phyloP scores from a whole-genome alignment of 1,140 invertebrate genomes.

The Drosophila pectinifera region DNA sequence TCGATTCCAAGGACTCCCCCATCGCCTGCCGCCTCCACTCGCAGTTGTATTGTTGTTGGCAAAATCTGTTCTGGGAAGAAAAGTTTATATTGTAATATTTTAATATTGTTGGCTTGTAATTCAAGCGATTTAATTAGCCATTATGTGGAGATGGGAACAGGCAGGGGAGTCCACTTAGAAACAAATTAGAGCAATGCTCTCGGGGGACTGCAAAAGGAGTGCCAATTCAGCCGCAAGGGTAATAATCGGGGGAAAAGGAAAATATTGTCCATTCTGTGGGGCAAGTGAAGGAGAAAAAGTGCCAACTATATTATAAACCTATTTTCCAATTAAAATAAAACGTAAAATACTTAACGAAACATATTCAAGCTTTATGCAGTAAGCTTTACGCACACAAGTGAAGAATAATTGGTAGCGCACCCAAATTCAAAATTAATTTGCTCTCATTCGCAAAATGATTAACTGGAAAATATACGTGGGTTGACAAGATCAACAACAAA shows the following conservation, averaged over 20 bases:
- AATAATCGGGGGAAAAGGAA: conserved; percentile 4
- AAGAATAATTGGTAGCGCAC: too few relatives aligned
- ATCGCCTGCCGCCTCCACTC: not conserved
- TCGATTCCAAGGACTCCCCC: conserved; percentile 41
- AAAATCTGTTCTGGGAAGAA: conserved; percentile 64
- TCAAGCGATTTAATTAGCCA: conserved; percentile 81
- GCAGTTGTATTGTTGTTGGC: conserved; percentile 31
- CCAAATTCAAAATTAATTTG: too few relatives aligned
- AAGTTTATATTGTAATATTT: conserved; percentile 82
- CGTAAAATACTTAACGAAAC: too few relatives aligned
- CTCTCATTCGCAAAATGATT: too few relatives aligned
- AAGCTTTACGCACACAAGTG: too few relatives aligned
- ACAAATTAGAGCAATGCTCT: conserved; percentile 73
- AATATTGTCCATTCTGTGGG: conserved; percentile 27
- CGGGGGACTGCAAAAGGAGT: conserved; percentile 1
- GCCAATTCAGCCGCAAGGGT: conserved; percentile 17
- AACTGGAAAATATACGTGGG: too few relatives aligned
- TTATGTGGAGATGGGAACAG: conserved; percentile 44
- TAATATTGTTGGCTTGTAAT: conserved; percentile 81
- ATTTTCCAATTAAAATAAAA: too few relatives aligned
- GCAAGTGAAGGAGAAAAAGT: not conserved
- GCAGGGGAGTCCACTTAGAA: conserved; percentile 62
- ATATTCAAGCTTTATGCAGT: too few relatives aligned
- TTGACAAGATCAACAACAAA: too few relatives aligned
- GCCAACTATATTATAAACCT: not conserved